phyloP scores from a whole-genome alignment of 2,797 vertebrate genomes.

The Lycodopsis pacificus region DNA sequence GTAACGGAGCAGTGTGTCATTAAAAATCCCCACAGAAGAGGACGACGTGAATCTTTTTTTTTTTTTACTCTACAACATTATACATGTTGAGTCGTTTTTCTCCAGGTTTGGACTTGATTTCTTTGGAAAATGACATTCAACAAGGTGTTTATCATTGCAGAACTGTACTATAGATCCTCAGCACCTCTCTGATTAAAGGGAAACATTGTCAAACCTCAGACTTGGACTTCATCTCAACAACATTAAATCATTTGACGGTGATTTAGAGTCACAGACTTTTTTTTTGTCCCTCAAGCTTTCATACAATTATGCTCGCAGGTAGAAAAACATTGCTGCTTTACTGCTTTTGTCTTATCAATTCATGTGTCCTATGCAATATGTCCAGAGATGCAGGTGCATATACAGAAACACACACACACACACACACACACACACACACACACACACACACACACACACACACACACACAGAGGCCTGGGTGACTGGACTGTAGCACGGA shows the following conservation, averaged over 20 bases:
- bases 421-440: slow-evolving; percentile 15
- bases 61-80: no score
- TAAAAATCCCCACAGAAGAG: slow-evolving; percentile 39
- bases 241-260: background rate
- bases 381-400: slow-evolving; percentile 7
- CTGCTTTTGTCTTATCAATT: background rate
- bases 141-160: no score
- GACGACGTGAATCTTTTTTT: slow-evolving; percentile 26
- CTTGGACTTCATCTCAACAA: no score
- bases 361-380: background rate
- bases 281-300: background rate
- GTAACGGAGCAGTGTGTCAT: slow-evolving; percentile 13
- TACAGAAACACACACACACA: slow-evolving; percentile 21
- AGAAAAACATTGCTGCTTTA: background rate
- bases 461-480: background rate
- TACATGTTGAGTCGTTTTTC: background rate
- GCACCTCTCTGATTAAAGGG: slow-evolving; percentile 33
- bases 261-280: slow-evolving; percentile 14
- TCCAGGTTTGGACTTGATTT: background rate
- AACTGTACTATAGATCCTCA: no score
- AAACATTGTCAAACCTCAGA: slow-evolving; percentile 66
- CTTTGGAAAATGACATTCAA: background rate
- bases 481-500: slow-evolving; percentile 44
- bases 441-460: slow-evolving; percentile 23
- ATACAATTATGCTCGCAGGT: background rate